These are phyloP conservation scores for Merluccius polli DNA, from an alignment of 2,797 vertebrate species.

Conservation along the genomic window DNA sequence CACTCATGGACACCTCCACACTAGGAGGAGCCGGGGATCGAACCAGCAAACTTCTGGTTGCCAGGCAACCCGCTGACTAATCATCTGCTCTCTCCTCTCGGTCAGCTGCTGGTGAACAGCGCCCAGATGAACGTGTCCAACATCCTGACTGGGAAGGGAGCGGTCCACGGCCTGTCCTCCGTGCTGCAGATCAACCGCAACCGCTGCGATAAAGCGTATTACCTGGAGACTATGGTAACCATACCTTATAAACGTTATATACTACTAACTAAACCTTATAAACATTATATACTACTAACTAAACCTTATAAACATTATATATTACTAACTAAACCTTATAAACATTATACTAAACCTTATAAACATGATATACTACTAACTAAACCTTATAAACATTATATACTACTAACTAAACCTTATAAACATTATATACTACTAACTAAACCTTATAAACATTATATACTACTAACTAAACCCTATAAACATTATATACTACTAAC, in stretches of 20 bases:
- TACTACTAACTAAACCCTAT: no score
- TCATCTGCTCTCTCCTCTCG: neutral
- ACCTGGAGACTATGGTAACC: conserved; percentile 37
- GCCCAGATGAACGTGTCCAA: conserved; percentile 79
- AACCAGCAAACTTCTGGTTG: neutral
- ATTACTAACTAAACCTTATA: no score
- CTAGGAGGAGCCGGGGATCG: neutral
- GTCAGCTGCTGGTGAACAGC: conserved; percentile 83
- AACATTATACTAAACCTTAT: no score
- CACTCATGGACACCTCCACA: neutral
- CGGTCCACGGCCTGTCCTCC: conserved; percentile 82
- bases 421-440: no score
- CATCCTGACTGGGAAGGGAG: conserved; percentile 79
- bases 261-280: neutral
- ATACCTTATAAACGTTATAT: neutral
- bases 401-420: no score
- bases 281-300: neutral
- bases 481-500: no score
- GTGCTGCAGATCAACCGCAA: conserved; percentile 86
- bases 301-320: no score
- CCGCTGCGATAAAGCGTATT: conserved; percentile 76
- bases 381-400: no score
- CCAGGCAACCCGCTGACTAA: neutral
- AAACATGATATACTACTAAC: no score
- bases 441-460: no score